These are phyloP conservation scores for Prenolepis imparis DNA, from an alignment of 2,888 invertebrate genomes.

Conservation along the genomic window DNA sequence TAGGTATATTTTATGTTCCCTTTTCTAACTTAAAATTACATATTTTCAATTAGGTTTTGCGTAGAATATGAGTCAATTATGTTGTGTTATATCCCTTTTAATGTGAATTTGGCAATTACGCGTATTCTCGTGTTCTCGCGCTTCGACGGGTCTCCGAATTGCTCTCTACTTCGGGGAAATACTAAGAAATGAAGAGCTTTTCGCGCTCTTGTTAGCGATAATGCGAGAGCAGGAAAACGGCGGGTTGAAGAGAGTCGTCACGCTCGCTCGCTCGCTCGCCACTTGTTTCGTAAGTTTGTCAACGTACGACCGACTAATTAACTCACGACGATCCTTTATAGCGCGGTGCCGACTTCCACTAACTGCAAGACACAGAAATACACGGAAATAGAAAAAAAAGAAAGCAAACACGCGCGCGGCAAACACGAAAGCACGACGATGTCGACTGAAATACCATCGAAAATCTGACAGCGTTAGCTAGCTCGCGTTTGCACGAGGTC, in stretches of 20 bases:
- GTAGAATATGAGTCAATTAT: neutral
- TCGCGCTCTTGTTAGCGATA: slow-evolving; percentile 48
- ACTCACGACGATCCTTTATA: slow-evolving; percentile 45
- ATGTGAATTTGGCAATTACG: slow-evolving; percentile 7
- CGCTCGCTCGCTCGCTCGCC: slow-evolving; percentile 34
- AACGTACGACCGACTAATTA: slow-evolving; percentile 65
- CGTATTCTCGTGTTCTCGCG: slow-evolving; percentile 3
- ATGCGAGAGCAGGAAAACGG: slow-evolving; percentile 26
- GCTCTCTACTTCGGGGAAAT: slow-evolving; percentile 29
- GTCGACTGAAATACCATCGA: slow-evolving; percentile 16
- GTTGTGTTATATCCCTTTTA: neutral
- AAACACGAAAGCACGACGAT: neutral
- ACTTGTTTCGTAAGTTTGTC: slow-evolving; percentile 65
- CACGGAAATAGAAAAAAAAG: slow-evolving; percentile 15
- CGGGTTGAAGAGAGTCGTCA: slow-evolving; percentile 40
- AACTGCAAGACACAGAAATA: slow-evolving; percentile 43
- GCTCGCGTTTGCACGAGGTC: slow-evolving; percentile 46
- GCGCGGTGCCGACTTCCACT: slow-evolving; percentile 21
- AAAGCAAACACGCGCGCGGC: slow-evolving; percentile 23
- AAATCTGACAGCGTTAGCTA: slow-evolving; percentile 33
- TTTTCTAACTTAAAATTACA: neutral
- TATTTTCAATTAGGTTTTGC: neutral
- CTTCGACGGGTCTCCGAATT: slow-evolving; percentile 14
- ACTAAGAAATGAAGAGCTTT: slow-evolving; percentile 34
- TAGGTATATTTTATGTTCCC: neutral